Conservation (phyloP, 2,113 vertebrate species). For the Halcyon senegalensis region DNA sequence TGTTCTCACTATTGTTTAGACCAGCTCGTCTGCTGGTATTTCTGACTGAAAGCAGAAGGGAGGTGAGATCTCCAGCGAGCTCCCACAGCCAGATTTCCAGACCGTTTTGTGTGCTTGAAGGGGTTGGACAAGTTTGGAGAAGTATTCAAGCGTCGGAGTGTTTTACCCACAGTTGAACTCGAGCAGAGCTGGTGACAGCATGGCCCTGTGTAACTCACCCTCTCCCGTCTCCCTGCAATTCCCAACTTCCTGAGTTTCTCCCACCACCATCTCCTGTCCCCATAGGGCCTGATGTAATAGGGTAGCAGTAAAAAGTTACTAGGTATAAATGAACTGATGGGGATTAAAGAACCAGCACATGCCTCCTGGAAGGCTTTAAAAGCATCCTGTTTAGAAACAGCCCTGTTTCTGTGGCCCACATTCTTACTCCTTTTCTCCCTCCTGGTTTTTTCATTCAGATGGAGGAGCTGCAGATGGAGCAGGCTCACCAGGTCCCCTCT, state of each 20-base stretch:
- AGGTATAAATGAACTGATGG: conserved; percentile 74
- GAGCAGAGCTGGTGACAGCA: not conserved
- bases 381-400: conserved; percentile 67
- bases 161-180: not conserved
- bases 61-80: not conserved
- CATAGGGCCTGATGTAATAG: conserved; percentile 44
- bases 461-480: conserved; percentile 10
- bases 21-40: not conserved
- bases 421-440: conserved; percentile 26
- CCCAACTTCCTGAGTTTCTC: conserved; percentile 39
- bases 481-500: not conserved
- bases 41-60: not conserved
- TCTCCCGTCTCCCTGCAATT: not conserved
- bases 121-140: not conserved
- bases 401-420: conserved; percentile 38
- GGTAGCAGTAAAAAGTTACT: conserved; percentile 68
- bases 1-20: not conserved
- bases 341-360: conserved; percentile 70
- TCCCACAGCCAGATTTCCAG: not conserved
- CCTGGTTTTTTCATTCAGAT: not conserved
- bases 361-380: conserved; percentile 63
- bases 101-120: not conserved
- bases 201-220: not conserved
- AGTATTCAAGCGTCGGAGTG: not conserved
- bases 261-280: conserved; percentile 4